Evolutionary conservation across 1,140 invertebrate species (phyloP).

Genomic region (Drosophila micromelanica): DNA sequence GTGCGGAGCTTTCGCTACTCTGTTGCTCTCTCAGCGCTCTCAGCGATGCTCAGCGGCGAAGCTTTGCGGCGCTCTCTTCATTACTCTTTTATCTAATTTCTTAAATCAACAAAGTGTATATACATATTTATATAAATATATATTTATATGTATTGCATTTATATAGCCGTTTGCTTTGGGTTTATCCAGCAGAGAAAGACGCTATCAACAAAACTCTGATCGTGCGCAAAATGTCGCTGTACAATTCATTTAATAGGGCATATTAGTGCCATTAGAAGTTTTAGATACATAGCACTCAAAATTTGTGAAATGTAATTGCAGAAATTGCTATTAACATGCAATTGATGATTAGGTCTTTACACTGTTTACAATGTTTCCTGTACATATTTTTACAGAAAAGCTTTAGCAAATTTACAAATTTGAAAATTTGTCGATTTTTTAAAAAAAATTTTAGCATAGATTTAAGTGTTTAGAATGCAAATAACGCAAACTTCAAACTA

Average conservation of each 20-base stretch:
- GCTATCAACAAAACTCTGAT: neutral
- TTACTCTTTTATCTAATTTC: constrained; percentile 20
- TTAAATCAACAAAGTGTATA: constrained; percentile 19
- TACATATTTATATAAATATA: constrained; percentile 8
- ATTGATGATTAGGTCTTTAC: neutral
- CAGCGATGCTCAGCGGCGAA: constrained; percentile 2
- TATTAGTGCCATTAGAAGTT: neutral
- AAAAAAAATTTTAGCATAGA: too few species aligned
- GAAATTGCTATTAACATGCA: neutral
- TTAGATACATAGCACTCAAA: too few species aligned
- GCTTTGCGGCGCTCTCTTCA: constrained; percentile 17
- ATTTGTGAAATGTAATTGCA: too few species aligned
- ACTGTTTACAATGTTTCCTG: too few species aligned
- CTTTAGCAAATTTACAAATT: too few species aligned
- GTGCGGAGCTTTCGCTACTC: constrained; percentile 37
- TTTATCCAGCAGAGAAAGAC: constrained; percentile 13
- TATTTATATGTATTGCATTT: neutral
- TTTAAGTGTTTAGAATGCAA: too few species aligned
- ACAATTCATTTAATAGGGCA: neutral
- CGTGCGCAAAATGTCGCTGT: constrained; percentile 18
- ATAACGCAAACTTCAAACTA: too few species aligned
- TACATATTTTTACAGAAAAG: too few species aligned
- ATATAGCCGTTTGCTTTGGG: neutral
- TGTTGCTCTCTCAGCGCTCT: neutral
- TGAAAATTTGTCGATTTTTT: too few species aligned